These are phyloP conservation scores for Felis catus DNA, from an alignment of 2,113 vertebrate species.

Conservation along the genomic window DNA sequence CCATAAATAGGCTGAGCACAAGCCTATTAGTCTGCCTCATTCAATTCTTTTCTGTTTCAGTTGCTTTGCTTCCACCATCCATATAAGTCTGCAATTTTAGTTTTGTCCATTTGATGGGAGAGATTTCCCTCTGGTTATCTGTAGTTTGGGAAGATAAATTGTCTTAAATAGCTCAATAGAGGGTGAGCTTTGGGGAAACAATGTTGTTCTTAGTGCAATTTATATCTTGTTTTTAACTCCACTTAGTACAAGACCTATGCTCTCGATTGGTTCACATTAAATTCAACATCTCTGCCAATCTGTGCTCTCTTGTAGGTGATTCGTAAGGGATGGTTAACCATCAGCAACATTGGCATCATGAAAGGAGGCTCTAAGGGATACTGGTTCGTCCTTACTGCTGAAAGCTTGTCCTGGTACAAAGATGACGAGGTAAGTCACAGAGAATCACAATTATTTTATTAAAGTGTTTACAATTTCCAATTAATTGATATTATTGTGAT, in stretches of 20 bases:
- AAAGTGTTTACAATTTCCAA: neutral
- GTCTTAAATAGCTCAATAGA: neutral
- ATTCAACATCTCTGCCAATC: conserved; percentile 64
- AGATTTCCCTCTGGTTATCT: neutral
- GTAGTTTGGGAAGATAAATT: conserved; percentile 6
- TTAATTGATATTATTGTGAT: neutral
- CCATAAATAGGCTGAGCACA: neutral
- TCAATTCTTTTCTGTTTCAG: neutral
- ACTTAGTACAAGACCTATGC: neutral
- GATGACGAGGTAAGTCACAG: conserved; percentile 88
- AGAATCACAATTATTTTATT: neutral
- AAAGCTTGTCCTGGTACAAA: conserved; percentile 92
- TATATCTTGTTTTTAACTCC: neutral
- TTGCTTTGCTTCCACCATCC: neutral
- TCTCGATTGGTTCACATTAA: neutral
- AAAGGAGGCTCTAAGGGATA: conserved; percentile 91
- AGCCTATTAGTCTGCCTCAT: neutral
- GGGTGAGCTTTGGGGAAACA: neutral
- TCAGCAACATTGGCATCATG: conserved; percentile 92
- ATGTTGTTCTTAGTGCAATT: neutral
- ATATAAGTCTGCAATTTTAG: neutral
- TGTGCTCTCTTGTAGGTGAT: conserved; percentile 89
- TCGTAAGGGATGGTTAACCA: conserved; percentile 94
- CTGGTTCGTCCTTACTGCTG: conserved; percentile 92
- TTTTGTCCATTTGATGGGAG: neutral